Percentiles rank a stretch among this genome's conserved stretches.
Evolutionary conservation across 2,797 vertebrate genomes (phyloP).

Genomic region (Pygocentrus nattereri): DNA sequence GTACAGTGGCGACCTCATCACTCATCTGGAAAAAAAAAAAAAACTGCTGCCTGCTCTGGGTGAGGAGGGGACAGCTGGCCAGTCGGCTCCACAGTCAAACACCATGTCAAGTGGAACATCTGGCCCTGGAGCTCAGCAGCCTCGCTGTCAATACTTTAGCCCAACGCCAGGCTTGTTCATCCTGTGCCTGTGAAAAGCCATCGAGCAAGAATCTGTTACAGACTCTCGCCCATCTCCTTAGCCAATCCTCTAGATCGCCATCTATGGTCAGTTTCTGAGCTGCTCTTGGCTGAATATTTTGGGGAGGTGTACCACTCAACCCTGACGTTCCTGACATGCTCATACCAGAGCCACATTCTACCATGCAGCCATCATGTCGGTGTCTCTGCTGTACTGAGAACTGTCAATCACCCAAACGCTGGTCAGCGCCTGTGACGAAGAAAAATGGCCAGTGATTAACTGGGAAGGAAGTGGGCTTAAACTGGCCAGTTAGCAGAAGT

Average conservation of each 20-base stretch:
- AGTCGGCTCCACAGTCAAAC: slow-evolving; percentile 47
- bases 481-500: no score
- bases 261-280: background rate
- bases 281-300: background rate
- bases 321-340: background rate
- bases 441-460: no score
- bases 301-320: background rate
- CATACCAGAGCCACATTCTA: background rate
- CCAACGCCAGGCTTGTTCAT: slow-evolving; percentile 3
- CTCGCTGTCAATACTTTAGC: slow-evolving; percentile 42
- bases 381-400: background rate
- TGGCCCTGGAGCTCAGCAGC: slow-evolving; percentile 58
- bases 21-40: background rate
- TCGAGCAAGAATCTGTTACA: background rate
- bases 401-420: no score
- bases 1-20: slow-evolving; percentile 10
- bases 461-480: no score
- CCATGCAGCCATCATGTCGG: no score
- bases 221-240: no score
- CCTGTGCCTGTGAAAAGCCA: background rate
- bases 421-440: no score
- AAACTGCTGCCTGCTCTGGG: slow-evolving; percentile 34
- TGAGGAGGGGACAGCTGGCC: slow-evolving; percentile 61
- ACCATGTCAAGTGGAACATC: slow-evolving; percentile 66
- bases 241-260: no score